Conservation (phyloP, 2,888 invertebrate species). For the Microctonus brassicae region DNA sequence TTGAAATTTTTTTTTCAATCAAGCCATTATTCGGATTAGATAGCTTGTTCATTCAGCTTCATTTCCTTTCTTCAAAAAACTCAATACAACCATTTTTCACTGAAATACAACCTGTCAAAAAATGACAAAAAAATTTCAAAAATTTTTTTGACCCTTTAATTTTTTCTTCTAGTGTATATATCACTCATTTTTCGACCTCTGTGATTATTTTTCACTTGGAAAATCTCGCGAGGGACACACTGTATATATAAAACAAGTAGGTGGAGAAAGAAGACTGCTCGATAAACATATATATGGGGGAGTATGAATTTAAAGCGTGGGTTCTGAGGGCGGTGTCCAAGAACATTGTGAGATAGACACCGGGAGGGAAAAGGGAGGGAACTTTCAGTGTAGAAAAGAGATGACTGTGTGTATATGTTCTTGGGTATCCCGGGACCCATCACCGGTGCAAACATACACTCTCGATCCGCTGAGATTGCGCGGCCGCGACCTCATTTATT, state of each 20-base stretch:
- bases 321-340: constrained; percentile 26
- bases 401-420: constrained; percentile 30
- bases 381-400: constrained; percentile 21
- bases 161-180: no score
- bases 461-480: constrained; percentile 65
- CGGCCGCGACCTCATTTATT: constrained; percentile 67
- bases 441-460: constrained; percentile 67
- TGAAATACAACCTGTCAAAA: no score
- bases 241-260: background rate
- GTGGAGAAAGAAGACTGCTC: constrained; percentile 12
- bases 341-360: constrained; percentile 13
- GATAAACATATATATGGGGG: constrained; percentile 12
- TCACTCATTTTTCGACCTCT: no score
- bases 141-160: no score
- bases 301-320: constrained; percentile 29
- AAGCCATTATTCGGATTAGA: no score
- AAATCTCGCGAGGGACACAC: no score
- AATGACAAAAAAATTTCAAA: no score
- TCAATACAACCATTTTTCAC: no score
- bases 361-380: constrained; percentile 29
- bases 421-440: constrained; percentile 56
- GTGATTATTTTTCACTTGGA: no score
- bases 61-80: no score
- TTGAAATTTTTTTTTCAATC: no score
- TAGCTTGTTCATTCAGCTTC: no score